phyloP scores from a whole-genome alignment of 23 tunicate species.

The Botrylloides violaceus region DNA sequence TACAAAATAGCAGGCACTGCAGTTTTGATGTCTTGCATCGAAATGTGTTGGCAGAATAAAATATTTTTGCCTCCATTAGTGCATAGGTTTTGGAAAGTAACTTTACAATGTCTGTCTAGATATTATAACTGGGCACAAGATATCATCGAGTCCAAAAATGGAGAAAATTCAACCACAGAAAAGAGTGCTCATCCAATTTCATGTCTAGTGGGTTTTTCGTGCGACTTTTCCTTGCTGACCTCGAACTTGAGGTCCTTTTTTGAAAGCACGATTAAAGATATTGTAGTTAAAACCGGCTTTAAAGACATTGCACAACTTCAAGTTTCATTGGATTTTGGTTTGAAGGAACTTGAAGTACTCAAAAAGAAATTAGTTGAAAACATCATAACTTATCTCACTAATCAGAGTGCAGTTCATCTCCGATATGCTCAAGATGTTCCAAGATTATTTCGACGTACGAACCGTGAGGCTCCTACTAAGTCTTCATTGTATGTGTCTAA shows the following conservation, averaged over 20 bases:
- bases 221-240: slow-evolving; percentile 1
- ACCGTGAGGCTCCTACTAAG: slow-evolving; percentile 74
- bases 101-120: slow-evolving; percentile 55
- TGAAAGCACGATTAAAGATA: slow-evolving; percentile 20
- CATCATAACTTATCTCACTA: slow-evolving; percentile 31
- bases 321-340: slow-evolving; percentile 31
- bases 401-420: slow-evolving; percentile 34
- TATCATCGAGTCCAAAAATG: background rate
- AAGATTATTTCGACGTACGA: slow-evolving; percentile 73
- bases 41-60: slow-evolving; percentile 54
- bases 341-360: slow-evolving; percentile 10
- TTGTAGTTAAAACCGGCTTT: slow-evolving; percentile 36
- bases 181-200: background rate
- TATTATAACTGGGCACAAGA: slow-evolving; percentile 52
- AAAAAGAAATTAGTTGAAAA: slow-evolving; percentile 21
- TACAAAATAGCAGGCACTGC: slow-evolving; percentile 31
- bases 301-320: slow-evolving; percentile 38
- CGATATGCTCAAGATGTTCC: slow-evolving; percentile 92
- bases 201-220: slow-evolving; percentile 8
- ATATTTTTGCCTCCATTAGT: slow-evolving; percentile 50
- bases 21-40: slow-evolving; percentile 27
- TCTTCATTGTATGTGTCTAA: slow-evolving; percentile 58
- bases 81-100: slow-evolving; percentile 81
- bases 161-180: background rate
- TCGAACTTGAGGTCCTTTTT: slow-evolving; percentile 17